Percentiles rank a stretch among this genome's conserved stretches.
Conservation (phyloP, 1,140 invertebrate species). For the Hypsibius dujardini region DNA sequence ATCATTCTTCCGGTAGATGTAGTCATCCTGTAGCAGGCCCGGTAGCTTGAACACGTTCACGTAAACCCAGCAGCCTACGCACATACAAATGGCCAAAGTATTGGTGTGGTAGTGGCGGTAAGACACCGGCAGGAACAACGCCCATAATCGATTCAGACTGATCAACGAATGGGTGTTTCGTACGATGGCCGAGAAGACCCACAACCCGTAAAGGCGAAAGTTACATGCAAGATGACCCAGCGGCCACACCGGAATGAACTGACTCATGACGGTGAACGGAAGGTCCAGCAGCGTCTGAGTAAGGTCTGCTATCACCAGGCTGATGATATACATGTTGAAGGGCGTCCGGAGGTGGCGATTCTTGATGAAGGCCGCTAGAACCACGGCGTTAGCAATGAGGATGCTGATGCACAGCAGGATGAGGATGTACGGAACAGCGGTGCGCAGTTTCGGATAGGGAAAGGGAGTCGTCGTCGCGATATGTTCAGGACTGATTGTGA, state of each 20-base stretch:
- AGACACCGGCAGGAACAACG: background rate
- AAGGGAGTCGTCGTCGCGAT: too few relatives aligned
- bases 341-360: background rate
- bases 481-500: too few relatives aligned
- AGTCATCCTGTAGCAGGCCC: background rate
- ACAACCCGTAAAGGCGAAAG: background rate
- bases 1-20: background rate
- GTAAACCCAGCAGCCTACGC: background rate
- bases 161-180: slow-evolving; percentile 1
- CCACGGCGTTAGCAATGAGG: background rate
- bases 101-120: background rate
- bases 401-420: background rate
- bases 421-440: background rate
- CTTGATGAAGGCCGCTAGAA: background rate
- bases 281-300: background rate
- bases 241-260: background rate
- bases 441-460: too few relatives aligned
- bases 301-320: background rate
- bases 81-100: background rate
- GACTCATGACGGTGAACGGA: background rate
- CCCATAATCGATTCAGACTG: background rate
- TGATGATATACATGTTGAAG: slow-evolving; percentile 6
- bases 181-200: background rate
- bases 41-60: background rate
- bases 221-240: background rate